Evolutionary conservation across 2,113 vertebrate species (phyloP), one percentile per base, ranked within the genome.

Genomic region (Spheniscus mendiculus): DNA sequence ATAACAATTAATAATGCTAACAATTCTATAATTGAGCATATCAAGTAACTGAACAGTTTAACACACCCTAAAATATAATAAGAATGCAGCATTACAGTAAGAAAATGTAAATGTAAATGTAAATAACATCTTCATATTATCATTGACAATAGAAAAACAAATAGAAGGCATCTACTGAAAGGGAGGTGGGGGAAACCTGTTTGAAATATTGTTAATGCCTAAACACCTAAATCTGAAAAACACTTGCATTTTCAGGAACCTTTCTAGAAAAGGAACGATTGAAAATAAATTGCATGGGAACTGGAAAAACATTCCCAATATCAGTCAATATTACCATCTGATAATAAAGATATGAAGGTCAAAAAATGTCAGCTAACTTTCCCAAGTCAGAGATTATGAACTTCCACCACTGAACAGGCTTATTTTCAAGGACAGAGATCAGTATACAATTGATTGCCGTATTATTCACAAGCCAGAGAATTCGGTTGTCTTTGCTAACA

Each of bases 391-490:
- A 83, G 44, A 49, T 3, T 66, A 27, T 77, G 87, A 94, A 89
- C 40, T 84, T 91, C 69, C 89, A 8, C 62, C 36, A 30, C 9
- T 49, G 58, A 82, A 82, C 36, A 70, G 30, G 44, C 52, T 78
- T 86, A 49, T 90, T 95, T 95, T 90, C 49, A 65, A 94, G 85
- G 49, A 66, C 77, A 83, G 66, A 91, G 18, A 56, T 61, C 38
- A 36, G 47, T 30, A 65, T 65, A 74, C 52, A 77, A 80, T 70
- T 93, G 73, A 91, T 95, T 90, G 20, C 32, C 12, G 2, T 76
- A 71, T 94, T 89, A 95, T 87, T n/a, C 38, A 76, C 84, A 96
- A 87, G 32, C 7, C 74, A 91, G 70, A 94, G 47, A 87, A 82
- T 87, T 52, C 77, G 23, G 26, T 77, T 72, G 58, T 50, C 84